A percentile compares a stretch with the other conserved stretches of the same genome.
Evolutionary conservation across 2,888 invertebrate species (phyloP).

Genomic region (Tethea ocularis): DNA sequence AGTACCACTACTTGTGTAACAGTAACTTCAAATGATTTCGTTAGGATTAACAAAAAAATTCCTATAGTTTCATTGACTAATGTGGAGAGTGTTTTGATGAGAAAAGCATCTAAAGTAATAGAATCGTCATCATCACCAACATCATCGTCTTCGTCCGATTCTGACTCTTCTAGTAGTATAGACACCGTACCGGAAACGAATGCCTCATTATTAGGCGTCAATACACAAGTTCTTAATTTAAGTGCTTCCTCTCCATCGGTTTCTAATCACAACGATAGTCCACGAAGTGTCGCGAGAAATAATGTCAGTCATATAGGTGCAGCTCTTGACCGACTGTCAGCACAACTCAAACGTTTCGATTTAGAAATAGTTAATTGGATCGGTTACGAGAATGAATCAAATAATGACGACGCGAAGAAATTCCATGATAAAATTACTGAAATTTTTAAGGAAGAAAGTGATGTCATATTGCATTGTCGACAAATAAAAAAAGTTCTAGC

Average conservation of each 20-base stretch:
- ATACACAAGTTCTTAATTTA: conserved; percentile 31
- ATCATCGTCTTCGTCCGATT: conserved; percentile 21
- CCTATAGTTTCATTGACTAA: conserved; percentile 55
- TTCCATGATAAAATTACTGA: conserved; percentile 42
- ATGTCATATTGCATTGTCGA: conserved; percentile 41
- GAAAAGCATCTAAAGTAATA: conserved; percentile 13
- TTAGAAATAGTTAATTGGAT: conserved; percentile 55
- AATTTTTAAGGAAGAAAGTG: conserved; percentile 46
- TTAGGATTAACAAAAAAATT: conserved; percentile 60
- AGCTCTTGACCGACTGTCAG: conserved; percentile 37
- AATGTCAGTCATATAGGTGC: conserved; percentile 18
- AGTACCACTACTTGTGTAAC: conserved; percentile 56
- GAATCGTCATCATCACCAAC: conserved; percentile 13
- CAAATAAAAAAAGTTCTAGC: conserved; percentile 30
- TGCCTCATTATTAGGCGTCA: conserved; percentile 15
- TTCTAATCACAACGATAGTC: conserved; percentile 5
- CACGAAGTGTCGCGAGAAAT: conserved; percentile 11
- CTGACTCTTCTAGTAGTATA: conserved; percentile 13
- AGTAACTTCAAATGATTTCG: conserved; percentile 52
- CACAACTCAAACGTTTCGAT: conserved; percentile 45
- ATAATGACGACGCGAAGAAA: conserved; percentile 23
- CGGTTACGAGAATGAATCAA: conserved; percentile 34
- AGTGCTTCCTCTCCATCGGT: conserved; percentile 35
- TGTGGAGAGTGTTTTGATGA: conserved; percentile 28
- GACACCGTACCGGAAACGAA: conserved; percentile 14